Evolutionary conservation across 1,140 invertebrate species (phyloP).

Genomic region (Drosophila jambulina): DNA sequence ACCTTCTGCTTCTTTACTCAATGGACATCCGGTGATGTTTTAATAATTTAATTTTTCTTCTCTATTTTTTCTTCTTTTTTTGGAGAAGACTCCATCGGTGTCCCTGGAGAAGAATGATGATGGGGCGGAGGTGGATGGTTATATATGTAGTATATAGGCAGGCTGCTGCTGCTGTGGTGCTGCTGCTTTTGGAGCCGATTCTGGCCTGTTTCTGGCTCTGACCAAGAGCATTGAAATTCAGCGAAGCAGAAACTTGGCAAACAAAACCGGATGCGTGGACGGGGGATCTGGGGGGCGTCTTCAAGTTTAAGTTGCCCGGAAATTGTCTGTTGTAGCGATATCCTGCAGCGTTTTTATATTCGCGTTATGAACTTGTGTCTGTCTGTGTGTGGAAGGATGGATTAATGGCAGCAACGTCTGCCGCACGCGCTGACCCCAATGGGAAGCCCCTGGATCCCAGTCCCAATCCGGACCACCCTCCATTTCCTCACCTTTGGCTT

Average conservation of each 20-base stretch:
- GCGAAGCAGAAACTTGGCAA: conserved; percentile 77
- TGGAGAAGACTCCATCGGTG: conserved; percentile 31
- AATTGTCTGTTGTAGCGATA: conserved; percentile 84
- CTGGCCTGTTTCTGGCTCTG: conserved; percentile 43
- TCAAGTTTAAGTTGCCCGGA: conserved; percentile 81
- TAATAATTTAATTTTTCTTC: conserved; percentile 80
- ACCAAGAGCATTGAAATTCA: conserved; percentile 68
- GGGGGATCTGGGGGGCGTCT: conserved; percentile 48
- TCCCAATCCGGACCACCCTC: conserved; percentile 13
- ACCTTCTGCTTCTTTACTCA: conserved; percentile 61
- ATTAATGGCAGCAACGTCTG: conserved; percentile 76
- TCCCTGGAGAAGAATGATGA: conserved; percentile 28
- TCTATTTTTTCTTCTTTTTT: conserved; percentile 29
- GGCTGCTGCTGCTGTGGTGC: conserved; percentile 15
- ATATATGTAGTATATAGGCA: conserved; percentile 30
- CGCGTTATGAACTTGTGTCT: conserved; percentile 74
- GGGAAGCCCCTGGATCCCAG: conserved; percentile 11
- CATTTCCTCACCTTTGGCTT: conserved; percentile 46
- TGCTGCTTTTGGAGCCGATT: conserved; percentile 18
- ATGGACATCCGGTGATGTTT: conserved; percentile 80
- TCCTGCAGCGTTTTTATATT: conserved; percentile 83
- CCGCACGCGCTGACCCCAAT: conserved; percentile 59
- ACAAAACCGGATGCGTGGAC: conserved; percentile 70
- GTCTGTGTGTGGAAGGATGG: conserved; percentile 65
- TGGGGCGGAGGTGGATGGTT: conserved; percentile 14